A percentile compares a stretch with the other conserved stretches of the same genome.
Evolutionary conservation across 2,113 vertebrate genomes (phyloP).

Genomic region (Oreochromis niloticus): DNA sequence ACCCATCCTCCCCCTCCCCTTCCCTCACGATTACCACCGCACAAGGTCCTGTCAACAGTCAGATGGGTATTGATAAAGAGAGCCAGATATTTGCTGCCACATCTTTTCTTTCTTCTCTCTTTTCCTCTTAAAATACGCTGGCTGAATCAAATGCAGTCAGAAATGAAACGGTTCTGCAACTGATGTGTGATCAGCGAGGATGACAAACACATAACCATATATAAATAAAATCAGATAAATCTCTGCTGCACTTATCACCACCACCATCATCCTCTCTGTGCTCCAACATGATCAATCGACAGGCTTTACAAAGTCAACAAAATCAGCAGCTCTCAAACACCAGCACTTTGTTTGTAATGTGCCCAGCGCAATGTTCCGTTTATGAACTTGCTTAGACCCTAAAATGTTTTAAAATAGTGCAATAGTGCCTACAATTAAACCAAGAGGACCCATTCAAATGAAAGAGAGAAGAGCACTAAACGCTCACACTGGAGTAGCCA

Average conservation of each 20-base stretch:
- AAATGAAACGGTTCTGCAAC: not conserved
- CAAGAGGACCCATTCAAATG: not conserved
- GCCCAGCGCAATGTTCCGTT: not conserved
- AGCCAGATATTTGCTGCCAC: slow-evolving; percentile 21
- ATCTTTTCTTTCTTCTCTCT: not conserved
- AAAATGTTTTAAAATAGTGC: not conserved
- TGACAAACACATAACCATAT: not conserved
- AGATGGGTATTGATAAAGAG: slow-evolving; percentile 30
- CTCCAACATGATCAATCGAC: not conserved
- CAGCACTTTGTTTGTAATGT: not conserved
- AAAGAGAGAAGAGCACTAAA: not conserved
- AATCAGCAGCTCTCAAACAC: not conserved
- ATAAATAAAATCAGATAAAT: not conserved
- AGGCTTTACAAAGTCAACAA: not conserved
- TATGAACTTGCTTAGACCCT: not conserved
- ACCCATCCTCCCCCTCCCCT: slow-evolving; percentile 1
- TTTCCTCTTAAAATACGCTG: not conserved
- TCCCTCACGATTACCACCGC: slow-evolving; percentile 5
- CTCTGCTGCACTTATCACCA: not conserved
- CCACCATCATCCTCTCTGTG: not conserved
- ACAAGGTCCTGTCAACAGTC: slow-evolving; percentile 48
- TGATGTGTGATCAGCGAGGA: not conserved
- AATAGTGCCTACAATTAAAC: not conserved
- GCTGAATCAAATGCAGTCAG: not conserved
- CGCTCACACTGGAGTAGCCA: not conserved